Base-by-base conservation (phyloP, 2,113 vertebrate genomes). In the Triplophysa tibetana region DNA sequence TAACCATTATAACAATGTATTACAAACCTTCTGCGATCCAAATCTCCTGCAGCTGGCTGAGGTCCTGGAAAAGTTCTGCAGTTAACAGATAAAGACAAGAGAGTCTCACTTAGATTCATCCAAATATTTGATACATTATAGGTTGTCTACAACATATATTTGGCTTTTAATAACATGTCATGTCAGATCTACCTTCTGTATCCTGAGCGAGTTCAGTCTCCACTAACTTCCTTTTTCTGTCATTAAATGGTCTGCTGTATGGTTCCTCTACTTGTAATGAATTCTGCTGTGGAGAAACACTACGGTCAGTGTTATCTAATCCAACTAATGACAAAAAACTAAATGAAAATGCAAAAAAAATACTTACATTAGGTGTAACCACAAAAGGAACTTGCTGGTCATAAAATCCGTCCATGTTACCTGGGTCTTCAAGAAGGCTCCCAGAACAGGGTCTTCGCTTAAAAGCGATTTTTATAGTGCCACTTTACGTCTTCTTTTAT, bases 381-480 rank as follows among this genome's bases (percentile, higher is more conserved):
- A 97, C 93, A 88, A 97, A 98, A 81, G 97, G 97, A 85, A 98
- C 97, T 91, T 97, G 96, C 91, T 98, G 96, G 88, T 98, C 97
- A 77, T 97, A 98, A 95, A 98, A 98, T 86, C 95, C 94, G 70
- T 98, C 97, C 97, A 98, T 98, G 89, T 90, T 92, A 90, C 82
- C 87, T 88, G 87, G 75, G 58, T 83, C 84, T 84, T 43, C 63
- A 81, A 70, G 48, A 68, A 85, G 78, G 86, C 61, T 85, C 82
- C 80, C 69, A 86, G 86, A 76, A 70, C 24, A 43, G 72, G 83
- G 67, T 86, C 68, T 86, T 89, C 81, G 86, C 89, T 82, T 87
- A 85, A 82, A 90, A 91, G 88, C 86, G 85, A 90, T 78, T 62
- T 83, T 24, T 61, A 45, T 13, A 63, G 73, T 64, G 58, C 58